phyloP scores from a whole-genome alignment of 2,797 vertebrate species.

The Gila robusta region DNA sequence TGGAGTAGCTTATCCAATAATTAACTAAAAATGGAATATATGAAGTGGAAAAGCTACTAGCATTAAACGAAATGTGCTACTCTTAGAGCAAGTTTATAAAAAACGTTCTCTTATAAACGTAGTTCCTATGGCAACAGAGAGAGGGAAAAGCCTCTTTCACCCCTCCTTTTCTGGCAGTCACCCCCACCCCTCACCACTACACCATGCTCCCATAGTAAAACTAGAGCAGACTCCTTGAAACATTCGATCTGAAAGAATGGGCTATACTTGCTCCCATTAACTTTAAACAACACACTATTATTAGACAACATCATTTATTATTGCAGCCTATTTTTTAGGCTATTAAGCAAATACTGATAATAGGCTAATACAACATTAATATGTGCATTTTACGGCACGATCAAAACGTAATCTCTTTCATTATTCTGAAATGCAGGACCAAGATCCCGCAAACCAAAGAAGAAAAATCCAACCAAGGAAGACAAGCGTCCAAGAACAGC shows the following conservation, averaged over 20 bases:
- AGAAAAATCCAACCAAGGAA: conserved; percentile 83
- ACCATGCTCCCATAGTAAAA: conserved; percentile 49
- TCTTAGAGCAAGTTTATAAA: conserved; percentile 62
- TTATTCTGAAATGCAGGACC: conserved; percentile 79
- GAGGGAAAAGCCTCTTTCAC: conserved; percentile 68
- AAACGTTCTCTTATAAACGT: conserved; percentile 57
- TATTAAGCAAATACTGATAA: neutral
- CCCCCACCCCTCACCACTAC: conserved; percentile 68
- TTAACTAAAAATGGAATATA: neutral
- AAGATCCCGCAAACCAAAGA: conserved; percentile 94
- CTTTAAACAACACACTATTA: neutral
- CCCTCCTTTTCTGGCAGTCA: conserved; percentile 57
- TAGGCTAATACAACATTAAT: neutral
- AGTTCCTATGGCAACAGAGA: conserved; percentile 69
- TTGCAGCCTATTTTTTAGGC: neutral
- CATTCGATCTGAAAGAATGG: conserved; percentile 14
- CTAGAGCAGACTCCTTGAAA: conserved; percentile 36
- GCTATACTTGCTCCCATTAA: conserved; percentile 3
- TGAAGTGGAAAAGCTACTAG: neutral
- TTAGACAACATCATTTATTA: neutral
- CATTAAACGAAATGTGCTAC: conserved; percentile 18
- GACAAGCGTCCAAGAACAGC: conserved; percentile 92
- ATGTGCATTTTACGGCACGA: neutral
- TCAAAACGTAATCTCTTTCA: conserved; percentile 13
- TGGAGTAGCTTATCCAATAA: neutral